Conservation (phyloP, 2,113 vertebrate species). For the Gnathonemus echidnorhynchus region DNA sequence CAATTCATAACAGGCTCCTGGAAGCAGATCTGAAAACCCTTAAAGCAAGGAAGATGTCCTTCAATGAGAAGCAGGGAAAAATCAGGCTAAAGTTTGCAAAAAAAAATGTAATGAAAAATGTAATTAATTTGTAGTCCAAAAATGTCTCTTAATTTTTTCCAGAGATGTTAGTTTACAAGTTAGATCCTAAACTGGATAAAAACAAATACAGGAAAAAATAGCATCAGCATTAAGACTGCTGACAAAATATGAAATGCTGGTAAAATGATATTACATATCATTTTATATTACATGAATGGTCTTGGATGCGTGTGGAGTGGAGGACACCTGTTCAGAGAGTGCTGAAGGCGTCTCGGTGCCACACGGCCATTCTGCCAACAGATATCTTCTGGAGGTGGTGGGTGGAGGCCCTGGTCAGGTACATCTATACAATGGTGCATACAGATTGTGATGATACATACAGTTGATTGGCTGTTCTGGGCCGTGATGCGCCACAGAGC, state of each 20-base stretch:
- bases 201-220: neutral
- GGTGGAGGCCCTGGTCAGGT: neutral
- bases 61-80: neutral
- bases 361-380: neutral
- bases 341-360: neutral
- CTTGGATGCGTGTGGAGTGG: neutral
- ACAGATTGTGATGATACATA: neutral
- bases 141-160: neutral
- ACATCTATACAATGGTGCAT: neutral
- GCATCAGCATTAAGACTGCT: neutral
- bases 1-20: neutral
- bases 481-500: neutral
- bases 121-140: too few species aligned
- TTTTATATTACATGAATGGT: neutral
- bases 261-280: neutral
- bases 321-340: neutral
- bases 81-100: neutral
- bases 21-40: neutral
- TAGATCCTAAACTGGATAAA: neutral
- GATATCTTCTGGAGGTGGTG: neutral
- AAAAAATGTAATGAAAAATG: neutral
- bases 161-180: neutral
- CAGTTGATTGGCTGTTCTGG: neutral
- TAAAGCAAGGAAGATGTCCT: neutral
- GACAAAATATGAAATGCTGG: neutral